phyloP scores from a whole-genome alignment of 2,797 vertebrate genomes.

The Borostomias antarcticus region DNA sequence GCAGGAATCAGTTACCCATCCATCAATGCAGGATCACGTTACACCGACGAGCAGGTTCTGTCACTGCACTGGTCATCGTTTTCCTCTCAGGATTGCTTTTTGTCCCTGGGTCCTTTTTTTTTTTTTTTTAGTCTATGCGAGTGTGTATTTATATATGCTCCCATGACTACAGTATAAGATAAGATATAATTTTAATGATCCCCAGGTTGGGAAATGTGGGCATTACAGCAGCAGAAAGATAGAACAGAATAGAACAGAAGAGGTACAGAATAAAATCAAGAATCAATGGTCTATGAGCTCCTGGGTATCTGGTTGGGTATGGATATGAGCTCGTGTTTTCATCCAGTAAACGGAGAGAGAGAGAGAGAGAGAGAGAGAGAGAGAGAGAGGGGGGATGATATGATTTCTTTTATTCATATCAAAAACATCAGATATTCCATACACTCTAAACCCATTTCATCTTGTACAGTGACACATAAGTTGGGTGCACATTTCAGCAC shows the following conservation, averaged over 20 bases:
- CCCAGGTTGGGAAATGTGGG: too few species aligned
- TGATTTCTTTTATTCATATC: constrained; percentile 62
- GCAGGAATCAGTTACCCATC: constrained; percentile 72
- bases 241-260: too few species aligned
- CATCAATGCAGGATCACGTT: constrained; percentile 72
- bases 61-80: constrained; percentile 60
- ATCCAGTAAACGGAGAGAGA: too few species aligned
- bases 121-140: constrained; percentile 9
- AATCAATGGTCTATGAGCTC: too few species aligned
- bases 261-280: too few species aligned
- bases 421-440: constrained; percentile 59
- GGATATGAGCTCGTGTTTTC: too few species aligned
- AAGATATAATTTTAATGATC: too few species aligned
- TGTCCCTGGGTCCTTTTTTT: constrained; percentile 40
- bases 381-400: too few species aligned
- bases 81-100: constrained; percentile 57
- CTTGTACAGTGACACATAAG: constrained; percentile 37
- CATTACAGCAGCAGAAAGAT: too few species aligned
- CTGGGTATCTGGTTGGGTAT: too few species aligned
- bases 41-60: constrained; percentile 61
- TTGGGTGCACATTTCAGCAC: neutral
- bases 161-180: too few species aligned
- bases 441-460: constrained; percentile 45
- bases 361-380: too few species aligned
- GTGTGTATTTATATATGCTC: neutral